Conservation (phyloP, 1,140 invertebrate genomes). For the Drosophila funebris region DNA sequence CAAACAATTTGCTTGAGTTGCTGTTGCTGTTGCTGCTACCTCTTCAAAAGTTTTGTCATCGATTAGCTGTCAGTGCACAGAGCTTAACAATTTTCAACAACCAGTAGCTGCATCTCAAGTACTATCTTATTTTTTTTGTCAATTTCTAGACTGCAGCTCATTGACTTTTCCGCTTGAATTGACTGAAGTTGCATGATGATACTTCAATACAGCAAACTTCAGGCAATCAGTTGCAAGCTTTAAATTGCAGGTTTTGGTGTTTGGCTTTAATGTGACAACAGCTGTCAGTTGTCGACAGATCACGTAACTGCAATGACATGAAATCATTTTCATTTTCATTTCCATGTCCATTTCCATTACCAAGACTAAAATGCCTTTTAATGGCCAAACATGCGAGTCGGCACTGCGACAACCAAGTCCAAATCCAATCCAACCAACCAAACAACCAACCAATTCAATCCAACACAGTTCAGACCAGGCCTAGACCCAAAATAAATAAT, state of each 20-base stretch:
- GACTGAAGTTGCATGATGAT: not conserved
- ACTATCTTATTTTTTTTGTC: not conserved
- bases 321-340: constrained; percentile 72
- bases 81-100: constrained; percentile 11
- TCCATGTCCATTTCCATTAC: constrained; percentile 59
- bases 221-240: not conserved
- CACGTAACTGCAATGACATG: constrained; percentile 75
- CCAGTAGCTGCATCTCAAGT: constrained; percentile 6
- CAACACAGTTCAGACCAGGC: not conserved
- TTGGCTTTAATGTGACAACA: not conserved
- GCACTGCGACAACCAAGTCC: constrained; percentile 11
- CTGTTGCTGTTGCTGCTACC: not conserved
- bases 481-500: constrained; percentile 16
- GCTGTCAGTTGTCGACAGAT: constrained; percentile 20
- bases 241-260: not conserved
- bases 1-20: constrained; percentile 2
- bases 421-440: not conserved
- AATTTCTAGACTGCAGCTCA: constrained; percentile 17
- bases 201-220: not conserved
- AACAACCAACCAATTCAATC: not conserved
- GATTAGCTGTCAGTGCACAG: constrained; percentile 29
- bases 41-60: constrained; percentile 22
- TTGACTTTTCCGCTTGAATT: constrained; percentile 34
- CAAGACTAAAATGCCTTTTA: constrained; percentile 55
- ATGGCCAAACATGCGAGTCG: constrained; percentile 22